Evolutionary conservation across 1,140 invertebrate species (phyloP), one percentile per base, ranked within the genome.

Genomic region (Drosophila micromelanica): DNA sequence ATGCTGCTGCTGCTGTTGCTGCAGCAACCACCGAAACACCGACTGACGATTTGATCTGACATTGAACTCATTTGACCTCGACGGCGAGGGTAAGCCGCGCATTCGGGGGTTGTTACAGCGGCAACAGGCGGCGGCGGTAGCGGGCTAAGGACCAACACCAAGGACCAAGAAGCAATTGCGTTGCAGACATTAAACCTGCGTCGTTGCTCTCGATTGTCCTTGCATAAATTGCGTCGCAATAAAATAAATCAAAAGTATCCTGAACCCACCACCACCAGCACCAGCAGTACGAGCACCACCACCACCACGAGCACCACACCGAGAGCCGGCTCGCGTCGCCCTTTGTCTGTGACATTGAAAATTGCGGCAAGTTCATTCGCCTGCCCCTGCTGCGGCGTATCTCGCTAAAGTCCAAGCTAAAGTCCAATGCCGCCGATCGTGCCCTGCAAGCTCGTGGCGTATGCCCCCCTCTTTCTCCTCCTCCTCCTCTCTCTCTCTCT

Each of bases 31-130:
- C 62, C 77, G 59, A 13, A 9, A 13, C 13, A 40, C 17, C 20
- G 27, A 64, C 60, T 71, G 23, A 13, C 35, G 20, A 37, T 20
- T 20, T 13, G 11, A 51, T 23, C 76, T 90, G 86, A 90, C 85
- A 90, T 90, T 90, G 86, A 90, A 90, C 86, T 86, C 80, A 7
- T 27, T 78, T 90, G 80, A 90, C 86, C 85, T 73, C 65, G 38
- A 7, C 42, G 17, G 5, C 12, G 17, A 35, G 49, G 49, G 49
- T 35, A 17, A 52, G 9, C 3, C 3, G 32, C 12, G 48, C 15
- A 56, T 9, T 17, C 69, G 45, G 61, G 77, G 73, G 64, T 76
- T 63, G 61, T 61, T 62, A n/a, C 40, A 48, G 35, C 37, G 70
- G 49, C 51, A 60, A 30, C 38, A 52, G 65, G 52, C 27, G 38